Percentiles rank a stretch among this genome's conserved stretches.
Evolutionary conservation across 2,797 vertebrate species (phyloP).

Genomic region (Phrynocephalus guinanensis): DNA sequence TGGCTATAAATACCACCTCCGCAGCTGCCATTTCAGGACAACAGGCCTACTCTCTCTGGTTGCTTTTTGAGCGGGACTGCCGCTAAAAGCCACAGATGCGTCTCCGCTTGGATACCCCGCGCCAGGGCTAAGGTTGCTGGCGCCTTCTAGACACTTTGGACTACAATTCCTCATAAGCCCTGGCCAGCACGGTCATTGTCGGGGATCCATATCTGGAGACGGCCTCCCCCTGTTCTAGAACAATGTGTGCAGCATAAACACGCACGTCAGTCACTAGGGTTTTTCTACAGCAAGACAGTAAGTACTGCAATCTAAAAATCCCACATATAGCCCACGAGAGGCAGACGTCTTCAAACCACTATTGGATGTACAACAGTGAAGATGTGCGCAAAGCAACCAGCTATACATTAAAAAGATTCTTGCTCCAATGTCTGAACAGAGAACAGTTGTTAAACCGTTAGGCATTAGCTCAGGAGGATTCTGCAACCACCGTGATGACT

Average conservation of each 20-base stretch:
- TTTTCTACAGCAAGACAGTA: not conserved
- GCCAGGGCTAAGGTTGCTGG: not conserved
- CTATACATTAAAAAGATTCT: not conserved
- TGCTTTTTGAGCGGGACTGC: not conserved
- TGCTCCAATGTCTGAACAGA: not conserved
- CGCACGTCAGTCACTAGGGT: not conserved
- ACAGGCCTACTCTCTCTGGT: conserved; percentile 32
- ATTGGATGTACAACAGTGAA: not conserved
- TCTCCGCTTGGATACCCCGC: not conserved
- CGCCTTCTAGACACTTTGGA: not conserved
- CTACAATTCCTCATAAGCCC: not conserved
- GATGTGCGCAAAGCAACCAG: not conserved
- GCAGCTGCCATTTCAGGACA: conserved; percentile 66
- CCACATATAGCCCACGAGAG: no score
- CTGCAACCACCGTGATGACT: not conserved
- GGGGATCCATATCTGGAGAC: not conserved
- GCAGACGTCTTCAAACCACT: not conserved
- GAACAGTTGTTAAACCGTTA: not conserved
- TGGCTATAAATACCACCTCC: conserved; percentile 71
- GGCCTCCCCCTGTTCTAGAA: not conserved
- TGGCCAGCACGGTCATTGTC: not conserved
- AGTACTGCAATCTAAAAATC: no score
- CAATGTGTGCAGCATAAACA: not conserved
- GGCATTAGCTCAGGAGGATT: not conserved
- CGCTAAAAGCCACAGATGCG: not conserved